These are phyloP conservation scores for Eupithecia dodoneata DNA, from an alignment of 2,888 invertebrate genomes.

Conservation along the genomic window DNA sequence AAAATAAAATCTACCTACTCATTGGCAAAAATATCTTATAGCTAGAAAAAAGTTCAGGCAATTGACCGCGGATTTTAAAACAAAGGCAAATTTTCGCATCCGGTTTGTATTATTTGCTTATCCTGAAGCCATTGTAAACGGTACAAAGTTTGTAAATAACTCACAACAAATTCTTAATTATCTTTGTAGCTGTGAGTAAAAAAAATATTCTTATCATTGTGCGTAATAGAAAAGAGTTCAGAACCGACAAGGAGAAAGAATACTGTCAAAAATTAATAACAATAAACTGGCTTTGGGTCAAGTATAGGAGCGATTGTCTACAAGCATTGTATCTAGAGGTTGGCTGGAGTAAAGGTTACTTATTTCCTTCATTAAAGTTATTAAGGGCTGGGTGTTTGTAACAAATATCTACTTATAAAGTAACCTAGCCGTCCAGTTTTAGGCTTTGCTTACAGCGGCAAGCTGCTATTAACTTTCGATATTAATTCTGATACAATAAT, in stretches of 20 bases:
- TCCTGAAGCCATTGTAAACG: background rate
- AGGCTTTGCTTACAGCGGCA: constrained; percentile 48
- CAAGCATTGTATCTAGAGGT: too few relatives aligned
- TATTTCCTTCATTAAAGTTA: background rate
- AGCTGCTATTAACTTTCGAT: constrained; percentile 67
- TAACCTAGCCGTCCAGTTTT: constrained; percentile 1
- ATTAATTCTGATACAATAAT: constrained; percentile 67
- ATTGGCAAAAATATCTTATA: background rate
- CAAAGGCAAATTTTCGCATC: background rate
- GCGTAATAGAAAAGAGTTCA: too few relatives aligned
- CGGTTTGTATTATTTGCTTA: background rate
- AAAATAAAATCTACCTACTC: background rate
- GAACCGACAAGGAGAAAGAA: too few relatives aligned
- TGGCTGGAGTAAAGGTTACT: background rate
- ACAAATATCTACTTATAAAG: background rate
- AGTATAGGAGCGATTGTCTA: too few relatives aligned
- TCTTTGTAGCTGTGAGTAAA: too few relatives aligned
- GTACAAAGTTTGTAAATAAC: too few relatives aligned
- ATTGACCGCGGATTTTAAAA: background rate
- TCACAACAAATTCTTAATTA: too few relatives aligned
- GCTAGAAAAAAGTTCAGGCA: background rate
- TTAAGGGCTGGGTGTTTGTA: background rate
- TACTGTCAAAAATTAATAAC: too few relatives aligned
- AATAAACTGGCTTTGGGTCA: too few relatives aligned
- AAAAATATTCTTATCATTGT: too few relatives aligned